These are phyloP conservation scores for Pterostichus niger DNA, from an alignment of 2,888 invertebrate genomes.

Conservation along the genomic window DNA sequence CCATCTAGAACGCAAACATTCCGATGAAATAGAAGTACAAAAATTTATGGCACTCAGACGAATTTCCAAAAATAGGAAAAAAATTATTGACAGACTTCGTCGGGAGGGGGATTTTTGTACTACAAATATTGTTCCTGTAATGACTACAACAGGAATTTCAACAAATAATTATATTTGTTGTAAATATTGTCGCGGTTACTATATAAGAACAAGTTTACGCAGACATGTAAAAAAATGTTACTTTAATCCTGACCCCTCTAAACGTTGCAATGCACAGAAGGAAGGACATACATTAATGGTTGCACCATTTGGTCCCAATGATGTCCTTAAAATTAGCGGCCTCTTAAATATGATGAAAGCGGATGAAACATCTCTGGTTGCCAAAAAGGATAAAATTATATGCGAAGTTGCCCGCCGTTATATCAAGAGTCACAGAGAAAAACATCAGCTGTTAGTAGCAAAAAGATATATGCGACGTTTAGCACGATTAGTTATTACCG, in stretches of 20 bases:
- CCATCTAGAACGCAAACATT: conserved; percentile 51
- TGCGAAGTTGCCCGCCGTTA: conserved; percentile 68
- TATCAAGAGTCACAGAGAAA: conserved; percentile 67
- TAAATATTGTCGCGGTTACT: conserved; percentile 68
- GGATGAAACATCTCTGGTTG: conserved; percentile 67
- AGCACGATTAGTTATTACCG: conserved; percentile 49
- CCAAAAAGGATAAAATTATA: conserved; percentile 68
- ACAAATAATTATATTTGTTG: conserved; percentile 60
- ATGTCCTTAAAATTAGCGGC: conserved; percentile 67
- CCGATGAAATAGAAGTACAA: conserved; percentile 63
- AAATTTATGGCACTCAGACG: conserved; percentile 47
- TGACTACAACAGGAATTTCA: conserved; percentile 1
- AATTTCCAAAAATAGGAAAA: conserved; percentile 65
- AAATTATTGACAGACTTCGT: conserved; percentile 66
- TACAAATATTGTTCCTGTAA: conserved; percentile 55
- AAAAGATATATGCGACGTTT: conserved; percentile 66
- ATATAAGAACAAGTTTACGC: conserved; percentile 64
- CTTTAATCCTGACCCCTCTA: conserved; percentile 62
- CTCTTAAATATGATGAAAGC: conserved; percentile 62
- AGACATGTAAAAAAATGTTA: conserved; percentile 67
- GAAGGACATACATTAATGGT: conserved; percentile 65
- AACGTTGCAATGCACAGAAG: conserved; percentile 59
- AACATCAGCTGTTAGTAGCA: conserved; percentile 68
- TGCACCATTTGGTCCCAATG: conserved; percentile 68
- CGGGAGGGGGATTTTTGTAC: conserved; percentile 67